Evolutionary conservation across 1,140 invertebrate species (phyloP).

Genomic region (Heliothis virescens): DNA sequence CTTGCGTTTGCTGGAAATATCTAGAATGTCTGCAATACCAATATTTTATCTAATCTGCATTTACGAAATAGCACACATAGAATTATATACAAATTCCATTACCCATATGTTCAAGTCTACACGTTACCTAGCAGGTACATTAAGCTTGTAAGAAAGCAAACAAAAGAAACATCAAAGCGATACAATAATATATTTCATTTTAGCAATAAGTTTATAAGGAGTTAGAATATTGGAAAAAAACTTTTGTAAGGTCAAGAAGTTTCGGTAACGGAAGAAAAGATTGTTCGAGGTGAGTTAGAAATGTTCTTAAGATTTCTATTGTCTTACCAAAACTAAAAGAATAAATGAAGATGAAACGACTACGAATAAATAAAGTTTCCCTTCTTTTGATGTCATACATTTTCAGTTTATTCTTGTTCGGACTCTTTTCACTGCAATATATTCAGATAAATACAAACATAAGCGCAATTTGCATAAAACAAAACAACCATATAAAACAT

Average conservation of each 20-base stretch:
- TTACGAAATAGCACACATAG: constrained; percentile 41
- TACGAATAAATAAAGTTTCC: neutral
- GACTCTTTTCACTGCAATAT: neutral
- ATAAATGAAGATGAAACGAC: neutral
- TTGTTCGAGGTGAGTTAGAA: constrained; percentile 21
- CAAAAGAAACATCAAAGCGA: constrained; percentile 40
- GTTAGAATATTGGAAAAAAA: constrained; percentile 18
- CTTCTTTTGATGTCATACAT: neutral
- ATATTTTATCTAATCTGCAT: neutral
- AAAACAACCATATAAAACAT: constrained; percentile 67
- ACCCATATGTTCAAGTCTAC: constrained; percentile 30
- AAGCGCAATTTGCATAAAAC: constrained; percentile 55
- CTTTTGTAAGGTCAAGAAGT: constrained; percentile 32
- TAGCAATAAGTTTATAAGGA: constrained; percentile 23
- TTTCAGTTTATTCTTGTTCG: neutral
- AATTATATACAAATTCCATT: constrained; percentile 29
- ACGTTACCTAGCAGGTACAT: constrained; percentile 31
- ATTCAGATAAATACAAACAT: constrained; percentile 10
- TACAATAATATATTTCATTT: constrained; percentile 26
- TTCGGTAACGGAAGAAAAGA: constrained; percentile 28
- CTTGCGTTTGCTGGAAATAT: neutral
- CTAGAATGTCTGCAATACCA: neutral
- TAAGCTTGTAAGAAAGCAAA: constrained; percentile 38
- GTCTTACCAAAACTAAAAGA: constrained; percentile 19
- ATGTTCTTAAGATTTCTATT: constrained; percentile 27